Percentiles rank a stretch among this genome's conserved stretches.
phyloP scores from a whole-genome alignment of 2,888 invertebrate species.

The Pseudococcus viburni region DNA sequence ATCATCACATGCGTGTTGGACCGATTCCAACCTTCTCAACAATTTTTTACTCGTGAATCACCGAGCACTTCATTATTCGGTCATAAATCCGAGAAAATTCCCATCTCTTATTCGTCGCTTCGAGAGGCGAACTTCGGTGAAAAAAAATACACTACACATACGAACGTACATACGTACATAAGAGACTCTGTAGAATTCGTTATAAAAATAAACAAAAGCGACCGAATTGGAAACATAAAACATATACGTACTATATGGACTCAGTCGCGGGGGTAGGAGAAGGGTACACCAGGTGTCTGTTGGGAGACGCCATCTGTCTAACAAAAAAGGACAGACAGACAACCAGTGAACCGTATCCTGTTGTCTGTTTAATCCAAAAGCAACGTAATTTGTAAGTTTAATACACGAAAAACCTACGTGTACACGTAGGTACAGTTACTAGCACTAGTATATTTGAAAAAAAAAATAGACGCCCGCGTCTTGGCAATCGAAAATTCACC shows the following conservation, averaged over 20 bases:
- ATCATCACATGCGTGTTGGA: constrained; percentile 37
- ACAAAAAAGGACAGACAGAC: constrained; percentile 65
- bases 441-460: background rate
- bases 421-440: background rate
- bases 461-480: background rate
- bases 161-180: background rate
- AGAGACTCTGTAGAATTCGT: constrained; percentile 58
- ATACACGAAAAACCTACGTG: constrained; percentile 47
- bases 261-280: constrained; percentile 48
- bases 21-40: constrained; percentile 17
- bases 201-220: constrained; percentile 65
- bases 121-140: background rate
- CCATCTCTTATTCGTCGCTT: constrained; percentile 1
- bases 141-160: background rate
- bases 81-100: constrained; percentile 38
- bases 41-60: constrained; percentile 42
- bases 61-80: constrained; percentile 30
- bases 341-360: constrained; percentile 66
- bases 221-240: constrained; percentile 63
- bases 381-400: constrained; percentile 66
- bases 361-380: constrained; percentile 66
- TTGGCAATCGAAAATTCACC: background rate
- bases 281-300: constrained; percentile 65
- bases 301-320: constrained; percentile 66
- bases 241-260: constrained; percentile 65